Conservation (phyloP, 2,797 vertebrate species). For the Phataginus tricuspis region DNA sequence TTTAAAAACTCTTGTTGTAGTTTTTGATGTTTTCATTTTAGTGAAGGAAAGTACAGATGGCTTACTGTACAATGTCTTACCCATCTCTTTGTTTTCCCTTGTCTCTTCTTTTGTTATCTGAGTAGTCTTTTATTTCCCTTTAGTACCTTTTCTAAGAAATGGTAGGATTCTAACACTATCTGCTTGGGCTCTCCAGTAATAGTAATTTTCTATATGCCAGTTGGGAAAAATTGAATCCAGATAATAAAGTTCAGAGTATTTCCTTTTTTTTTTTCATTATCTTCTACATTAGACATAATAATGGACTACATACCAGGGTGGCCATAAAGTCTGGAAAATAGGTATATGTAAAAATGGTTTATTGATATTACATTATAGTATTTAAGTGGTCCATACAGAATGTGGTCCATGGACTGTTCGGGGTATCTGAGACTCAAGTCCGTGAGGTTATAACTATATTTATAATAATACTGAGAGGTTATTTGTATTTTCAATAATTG, state of each 20-base stretch:
- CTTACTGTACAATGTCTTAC: background rate
- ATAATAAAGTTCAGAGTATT: background rate
- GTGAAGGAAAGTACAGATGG: background rate
- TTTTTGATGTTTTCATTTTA: background rate
- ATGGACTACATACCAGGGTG: background rate
- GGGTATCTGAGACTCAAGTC: background rate
- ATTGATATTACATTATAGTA: background rate
- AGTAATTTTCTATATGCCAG: background rate
- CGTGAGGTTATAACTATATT: background rate
- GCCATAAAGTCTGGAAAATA: background rate
- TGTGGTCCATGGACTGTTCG: background rate
- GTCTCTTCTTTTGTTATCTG: background rate
- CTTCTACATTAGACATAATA: background rate
- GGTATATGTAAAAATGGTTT: background rate
- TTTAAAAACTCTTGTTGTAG: background rate
- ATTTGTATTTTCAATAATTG: background rate
- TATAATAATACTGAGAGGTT: constrained; percentile 11
- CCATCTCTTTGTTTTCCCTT: background rate
- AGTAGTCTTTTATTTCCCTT: background rate
- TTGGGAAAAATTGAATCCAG: background rate
- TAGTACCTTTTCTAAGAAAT: background rate
- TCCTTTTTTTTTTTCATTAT: constrained; percentile 22
- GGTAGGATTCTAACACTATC: background rate
- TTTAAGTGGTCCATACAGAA: background rate
- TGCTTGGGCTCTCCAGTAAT: background rate